Percentiles rank a stretch among this genome's conserved stretches.
Conservation (phyloP, 2,888 invertebrate species). For the Chrysodeixis includens region DNA sequence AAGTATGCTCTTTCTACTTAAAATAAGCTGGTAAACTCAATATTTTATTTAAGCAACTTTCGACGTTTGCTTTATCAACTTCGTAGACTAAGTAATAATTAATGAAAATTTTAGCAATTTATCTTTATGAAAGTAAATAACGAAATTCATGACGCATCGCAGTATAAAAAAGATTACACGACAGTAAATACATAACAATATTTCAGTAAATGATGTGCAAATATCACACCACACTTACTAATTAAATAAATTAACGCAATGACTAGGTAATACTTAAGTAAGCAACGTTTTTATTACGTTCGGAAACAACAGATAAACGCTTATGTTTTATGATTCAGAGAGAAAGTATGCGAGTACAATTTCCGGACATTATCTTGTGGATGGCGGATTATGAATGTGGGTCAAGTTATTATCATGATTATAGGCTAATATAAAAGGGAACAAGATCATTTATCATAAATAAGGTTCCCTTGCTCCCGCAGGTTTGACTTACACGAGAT, state of each 20-base stretch:
- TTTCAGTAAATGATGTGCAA: slow-evolving; percentile 42
- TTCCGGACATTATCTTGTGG: slow-evolving; percentile 56
- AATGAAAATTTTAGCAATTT: not conserved
- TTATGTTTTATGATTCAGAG: slow-evolving; percentile 55
- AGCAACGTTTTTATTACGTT: slow-evolving; percentile 17
- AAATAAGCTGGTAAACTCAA: not conserved
- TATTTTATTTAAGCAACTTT: not conserved
- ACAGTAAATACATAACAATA: slow-evolving; percentile 19
- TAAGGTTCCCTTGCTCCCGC: too few relatives aligned
- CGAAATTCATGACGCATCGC: slow-evolving; percentile 7
- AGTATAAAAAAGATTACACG: slow-evolving; percentile 13
- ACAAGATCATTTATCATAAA: slow-evolving; percentile 1
- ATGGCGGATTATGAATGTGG: slow-evolving; percentile 40
- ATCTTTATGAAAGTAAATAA: not conserved
- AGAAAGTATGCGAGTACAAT: slow-evolving; percentile 45
- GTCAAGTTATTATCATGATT: slow-evolving; percentile 36
- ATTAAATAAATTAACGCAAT: slow-evolving; percentile 40
- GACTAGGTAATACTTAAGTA: slow-evolving; percentile 21
- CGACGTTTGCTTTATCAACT: not conserved
- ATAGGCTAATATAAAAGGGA: slow-evolving; percentile 14
- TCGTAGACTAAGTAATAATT: not conserved
- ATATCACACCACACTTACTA: slow-evolving; percentile 34
- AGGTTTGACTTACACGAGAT: not conserved
- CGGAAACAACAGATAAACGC: slow-evolving; percentile 33
- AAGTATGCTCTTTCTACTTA: too few relatives aligned